Conservation (phyloP, 2,113 vertebrate genomes). For the Heloderma charlesbogerti region DNA sequence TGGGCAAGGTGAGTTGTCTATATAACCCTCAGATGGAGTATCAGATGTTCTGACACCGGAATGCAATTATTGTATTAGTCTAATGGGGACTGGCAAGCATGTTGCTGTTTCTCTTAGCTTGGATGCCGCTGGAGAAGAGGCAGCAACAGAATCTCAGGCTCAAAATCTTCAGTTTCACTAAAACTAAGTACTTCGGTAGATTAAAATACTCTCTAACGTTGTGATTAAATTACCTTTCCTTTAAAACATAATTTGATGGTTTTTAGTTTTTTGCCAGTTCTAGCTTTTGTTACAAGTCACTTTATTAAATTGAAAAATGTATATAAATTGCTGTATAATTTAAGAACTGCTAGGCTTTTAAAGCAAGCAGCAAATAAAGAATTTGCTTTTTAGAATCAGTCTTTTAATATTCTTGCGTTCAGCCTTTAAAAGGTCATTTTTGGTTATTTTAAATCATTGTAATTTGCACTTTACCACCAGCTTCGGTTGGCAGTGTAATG, state of each 20-base stretch:
- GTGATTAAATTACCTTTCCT: not conserved
- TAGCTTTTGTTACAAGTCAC: not conserved
- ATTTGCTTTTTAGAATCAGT: not conserved
- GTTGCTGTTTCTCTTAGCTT: not conserved
- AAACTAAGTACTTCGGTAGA: not conserved
- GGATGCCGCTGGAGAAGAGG: not conserved
- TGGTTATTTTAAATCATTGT: not conserved
- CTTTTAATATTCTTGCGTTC: not conserved
- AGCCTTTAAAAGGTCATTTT: not conserved
- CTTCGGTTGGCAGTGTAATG: not conserved
- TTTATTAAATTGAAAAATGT: slow-evolving; percentile 19
- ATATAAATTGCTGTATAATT: slow-evolving; percentile 8
- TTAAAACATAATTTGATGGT: not conserved
- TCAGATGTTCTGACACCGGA: not conserved
- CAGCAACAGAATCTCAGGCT: too few species aligned
- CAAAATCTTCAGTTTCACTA: not conserved
- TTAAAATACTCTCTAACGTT: not conserved
- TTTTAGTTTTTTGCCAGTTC: slow-evolving; percentile 7
- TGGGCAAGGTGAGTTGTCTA: not conserved
- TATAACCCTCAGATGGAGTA: not conserved
- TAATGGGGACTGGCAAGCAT: not conserved
- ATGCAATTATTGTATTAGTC: not conserved
- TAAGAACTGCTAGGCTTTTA: slow-evolving; percentile 4
- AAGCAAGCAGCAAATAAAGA: not conserved
- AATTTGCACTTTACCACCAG: not conserved